Evolutionary conservation across 2,113 vertebrate genomes (phyloP).

Genomic region (Gallinago undulata): DNA sequence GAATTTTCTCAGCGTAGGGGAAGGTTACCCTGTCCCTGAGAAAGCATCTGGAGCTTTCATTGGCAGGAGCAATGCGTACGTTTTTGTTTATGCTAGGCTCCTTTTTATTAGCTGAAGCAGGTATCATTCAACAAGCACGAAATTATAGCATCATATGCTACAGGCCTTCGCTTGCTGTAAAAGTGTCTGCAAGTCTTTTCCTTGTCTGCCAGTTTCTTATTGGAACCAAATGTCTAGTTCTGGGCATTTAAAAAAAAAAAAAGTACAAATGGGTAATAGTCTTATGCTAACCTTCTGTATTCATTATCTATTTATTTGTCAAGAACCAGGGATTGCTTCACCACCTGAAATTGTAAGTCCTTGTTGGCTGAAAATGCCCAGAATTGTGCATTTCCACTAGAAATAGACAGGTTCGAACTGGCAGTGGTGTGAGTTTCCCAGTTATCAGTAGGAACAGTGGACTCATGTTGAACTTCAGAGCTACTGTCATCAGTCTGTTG

Average conservation of each 20-base stretch:
- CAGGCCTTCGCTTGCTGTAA: background rate
- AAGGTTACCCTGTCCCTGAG: background rate
- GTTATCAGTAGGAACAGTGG: background rate
- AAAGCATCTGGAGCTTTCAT: background rate
- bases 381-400: background rate
- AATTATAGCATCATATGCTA: background rate
- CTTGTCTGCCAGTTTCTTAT: background rate
- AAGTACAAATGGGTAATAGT: background rate
- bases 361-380: background rate
- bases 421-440: background rate
- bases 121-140: background rate
- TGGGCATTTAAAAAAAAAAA: background rate
- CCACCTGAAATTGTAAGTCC: background rate
- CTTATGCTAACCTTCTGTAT: background rate
- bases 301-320: background rate
- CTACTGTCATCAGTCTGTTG: background rate
- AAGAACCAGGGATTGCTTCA: background rate
- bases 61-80: background rate
- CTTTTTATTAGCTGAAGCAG: background rate
- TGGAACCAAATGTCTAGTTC: background rate
- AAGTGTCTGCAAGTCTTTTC: background rate
- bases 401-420: background rate
- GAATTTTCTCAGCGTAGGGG: background rate
- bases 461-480: background rate
- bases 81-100: background rate